These are phyloP conservation scores for Euura lappo DNA, from an alignment of 1,140 invertebrate genomes.

Conservation along the genomic window DNA sequence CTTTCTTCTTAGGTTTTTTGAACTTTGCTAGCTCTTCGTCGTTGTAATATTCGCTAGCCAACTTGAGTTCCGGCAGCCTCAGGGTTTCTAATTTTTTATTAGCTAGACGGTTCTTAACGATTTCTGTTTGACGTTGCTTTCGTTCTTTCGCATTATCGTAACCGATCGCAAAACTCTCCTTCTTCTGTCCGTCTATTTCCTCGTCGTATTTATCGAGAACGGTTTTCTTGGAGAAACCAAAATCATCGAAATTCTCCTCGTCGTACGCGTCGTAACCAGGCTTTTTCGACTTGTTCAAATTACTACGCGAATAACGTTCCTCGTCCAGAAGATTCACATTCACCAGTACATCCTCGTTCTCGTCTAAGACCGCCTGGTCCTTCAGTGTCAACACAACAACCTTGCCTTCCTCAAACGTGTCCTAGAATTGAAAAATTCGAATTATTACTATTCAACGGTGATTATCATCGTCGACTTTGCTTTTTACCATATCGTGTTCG, in stretches of 20 bases:
- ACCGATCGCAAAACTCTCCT: constrained; percentile 83
- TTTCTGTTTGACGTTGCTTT: constrained; percentile 58
- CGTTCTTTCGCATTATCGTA: constrained; percentile 57
- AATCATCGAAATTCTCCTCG: constrained; percentile 85
- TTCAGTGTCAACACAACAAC: constrained; percentile 91
- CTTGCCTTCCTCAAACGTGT: constrained; percentile 81
- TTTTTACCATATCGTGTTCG: constrained; percentile 77
- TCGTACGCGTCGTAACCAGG: constrained; percentile 85
- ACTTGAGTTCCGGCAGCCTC: constrained; percentile 67
- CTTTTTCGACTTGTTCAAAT: constrained; percentile 85
- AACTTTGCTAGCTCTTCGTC: constrained; percentile 82
- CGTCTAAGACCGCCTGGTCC: constrained; percentile 90
- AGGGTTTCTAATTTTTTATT: constrained; percentile 79
- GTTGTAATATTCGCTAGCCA: constrained; percentile 91
- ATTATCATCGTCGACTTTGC: constrained; percentile 26
- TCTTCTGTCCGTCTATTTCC: constrained; percentile 84
- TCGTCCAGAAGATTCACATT: constrained; percentile 97
- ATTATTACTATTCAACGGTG: background rate
- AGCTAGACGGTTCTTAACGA: constrained; percentile 66
- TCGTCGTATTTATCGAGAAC: constrained; percentile 94
- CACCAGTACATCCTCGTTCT: constrained; percentile 86
- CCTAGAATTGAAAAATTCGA: constrained; percentile 46
- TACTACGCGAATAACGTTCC: constrained; percentile 88
- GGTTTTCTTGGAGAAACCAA: constrained; percentile 74
- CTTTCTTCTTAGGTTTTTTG: constrained; percentile 94